phyloP scores from a whole-genome alignment of 1,140 invertebrate genomes.

The Leptinotarsa lineolata region DNA sequence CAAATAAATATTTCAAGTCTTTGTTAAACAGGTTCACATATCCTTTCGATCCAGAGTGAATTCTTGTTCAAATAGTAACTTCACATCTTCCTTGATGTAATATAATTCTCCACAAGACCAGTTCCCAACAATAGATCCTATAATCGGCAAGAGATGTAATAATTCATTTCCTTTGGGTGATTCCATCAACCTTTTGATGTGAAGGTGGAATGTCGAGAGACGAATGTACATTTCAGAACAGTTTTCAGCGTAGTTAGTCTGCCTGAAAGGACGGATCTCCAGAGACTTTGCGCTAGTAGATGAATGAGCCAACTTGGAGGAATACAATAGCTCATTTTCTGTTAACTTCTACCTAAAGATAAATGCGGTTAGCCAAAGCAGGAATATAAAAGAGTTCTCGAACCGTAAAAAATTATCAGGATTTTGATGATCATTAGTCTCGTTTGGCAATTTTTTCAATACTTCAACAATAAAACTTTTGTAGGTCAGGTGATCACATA shows the following conservation, averaged over 20 bases:
- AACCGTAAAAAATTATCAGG: not conserved
- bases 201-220: not conserved
- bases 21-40: too few relatives aligned
- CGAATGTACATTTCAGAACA: slow-evolving; percentile 17
- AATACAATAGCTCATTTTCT: slow-evolving; percentile 10
- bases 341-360: slow-evolving; percentile 14
- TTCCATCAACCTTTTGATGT: slow-evolving; percentile 18
- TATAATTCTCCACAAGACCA: not conserved
- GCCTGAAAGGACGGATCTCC: not conserved
- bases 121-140: not conserved
- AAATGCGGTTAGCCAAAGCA: not conserved
- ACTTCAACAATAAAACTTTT: too few relatives aligned
- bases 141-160: slow-evolving; percentile 15
- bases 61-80: too few relatives aligned
- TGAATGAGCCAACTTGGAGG: not conserved
- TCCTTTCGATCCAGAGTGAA: too few relatives aligned
- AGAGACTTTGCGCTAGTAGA: not conserved
- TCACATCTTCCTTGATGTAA: too few relatives aligned
- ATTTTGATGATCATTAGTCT: not conserved
- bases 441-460: too few relatives aligned
- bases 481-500: too few relatives aligned
- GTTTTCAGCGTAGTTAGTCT: slow-evolving; percentile 11
- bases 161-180: slow-evolving; percentile 17
- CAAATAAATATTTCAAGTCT: too few relatives aligned
- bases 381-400: not conserved